These are phyloP conservation scores for Acrobasis repandana DNA, from an alignment of 2,888 invertebrate species.

Conservation along the genomic window DNA sequence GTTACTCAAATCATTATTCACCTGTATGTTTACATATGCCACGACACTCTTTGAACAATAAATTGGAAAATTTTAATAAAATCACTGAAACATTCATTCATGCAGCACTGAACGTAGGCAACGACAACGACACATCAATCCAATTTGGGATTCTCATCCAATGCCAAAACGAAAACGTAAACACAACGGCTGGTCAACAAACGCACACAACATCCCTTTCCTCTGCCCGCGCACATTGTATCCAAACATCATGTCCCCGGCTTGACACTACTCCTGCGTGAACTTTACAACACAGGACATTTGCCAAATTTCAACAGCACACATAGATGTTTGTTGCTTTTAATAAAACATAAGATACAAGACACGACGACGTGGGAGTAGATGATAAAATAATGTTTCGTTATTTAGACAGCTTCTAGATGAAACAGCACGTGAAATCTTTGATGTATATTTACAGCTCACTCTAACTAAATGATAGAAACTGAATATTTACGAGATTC, in stretches of 20 bases:
- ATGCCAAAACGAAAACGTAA: slow-evolving; percentile 76
- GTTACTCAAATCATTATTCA: slow-evolving; percentile 24
- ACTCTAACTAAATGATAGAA: slow-evolving; percentile 22
- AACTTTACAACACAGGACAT: slow-evolving; percentile 49
- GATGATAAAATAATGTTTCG: slow-evolving; percentile 6
- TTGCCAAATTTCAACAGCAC: slow-evolving; percentile 48
- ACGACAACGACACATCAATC: slow-evolving; percentile 62
- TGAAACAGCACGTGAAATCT: neutral
- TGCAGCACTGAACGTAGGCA: slow-evolving; percentile 49
- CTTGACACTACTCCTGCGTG: slow-evolving; percentile 49
- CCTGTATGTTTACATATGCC: slow-evolving; percentile 24
- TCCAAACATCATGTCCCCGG: slow-evolving; percentile 54
- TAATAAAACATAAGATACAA: slow-evolving; percentile 33
- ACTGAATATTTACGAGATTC: slow-evolving; percentile 41
- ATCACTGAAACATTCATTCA: slow-evolving; percentile 28
- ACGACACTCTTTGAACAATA: slow-evolving; percentile 29
- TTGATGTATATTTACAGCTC: slow-evolving; percentile 9
- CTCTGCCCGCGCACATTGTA: slow-evolving; percentile 45
- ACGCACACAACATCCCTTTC: slow-evolving; percentile 54
- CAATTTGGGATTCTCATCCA: slow-evolving; percentile 70
- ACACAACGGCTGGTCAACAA: slow-evolving; percentile 69
- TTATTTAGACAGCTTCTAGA: slow-evolving; percentile 16
- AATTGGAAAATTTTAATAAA: slow-evolving; percentile 20
- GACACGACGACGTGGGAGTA: slow-evolving; percentile 23
- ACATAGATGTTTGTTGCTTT: slow-evolving; percentile 45